Evolutionary conservation across 2,797 vertebrate genomes (phyloP), one percentile per base, ranked within the genome.

Genomic region (Anolis apletophallus): DNA sequence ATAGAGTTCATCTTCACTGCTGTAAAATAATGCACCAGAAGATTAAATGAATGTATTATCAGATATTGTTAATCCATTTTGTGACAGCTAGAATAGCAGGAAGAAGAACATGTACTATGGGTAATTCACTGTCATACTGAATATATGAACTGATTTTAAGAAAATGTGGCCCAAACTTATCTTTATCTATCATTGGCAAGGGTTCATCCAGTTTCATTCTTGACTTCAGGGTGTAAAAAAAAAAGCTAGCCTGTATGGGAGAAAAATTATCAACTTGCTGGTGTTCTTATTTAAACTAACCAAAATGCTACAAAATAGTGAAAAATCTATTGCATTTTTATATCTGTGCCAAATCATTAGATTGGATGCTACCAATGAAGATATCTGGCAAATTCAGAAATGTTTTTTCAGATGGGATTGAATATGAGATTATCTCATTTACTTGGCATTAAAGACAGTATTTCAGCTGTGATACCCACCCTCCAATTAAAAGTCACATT

Each of bases 401-500:
- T 68, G 21, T 46, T 61, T 17, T 61, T 57, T 71, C 80, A 52
- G 64, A 71, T 77, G 54, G 64, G 2, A 77, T n/a, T 19, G 40
- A 71, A 57, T 71, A 19, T 7, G 17, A 78, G 23, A 83, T 87
- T 50, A 50, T 87, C 75, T 83, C 81, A 78, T 87, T 72, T 72
- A 59, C 8, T 68, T 81, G 34, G 23, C 61, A 74, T 32, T 54
- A 85, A 54, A 10, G 36, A 29, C 36, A 68, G 46, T 72, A 73
- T 80, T 80, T 80, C 76, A 80, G 36, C 12, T 23, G 54, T 61
- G 29, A 72, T 50, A 69, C 19, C 76, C 76, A 85, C 36, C 76
- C 84, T 80, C 32, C 76, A 80, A 72, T 85, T 87, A 87, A 61
- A 34, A 78, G 16, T 54, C 73, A 71, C 80, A 77, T 17, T 61